phyloP scores from a whole-genome alignment of 2,113 vertebrate species.

The Gallinago jamesoni region DNA sequence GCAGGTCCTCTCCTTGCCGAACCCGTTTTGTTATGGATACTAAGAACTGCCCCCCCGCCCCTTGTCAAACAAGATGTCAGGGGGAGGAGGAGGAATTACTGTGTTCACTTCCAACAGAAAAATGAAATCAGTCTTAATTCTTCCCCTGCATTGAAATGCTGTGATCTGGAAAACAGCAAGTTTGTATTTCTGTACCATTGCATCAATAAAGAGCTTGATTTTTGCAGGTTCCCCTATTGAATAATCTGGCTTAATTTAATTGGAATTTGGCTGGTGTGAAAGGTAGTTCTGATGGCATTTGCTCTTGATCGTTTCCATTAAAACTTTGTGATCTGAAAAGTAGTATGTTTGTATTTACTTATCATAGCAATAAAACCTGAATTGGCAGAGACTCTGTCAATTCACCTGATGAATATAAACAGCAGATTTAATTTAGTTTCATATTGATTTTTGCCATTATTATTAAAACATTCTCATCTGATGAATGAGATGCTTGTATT shows the following conservation, averaged over 20 bases:
- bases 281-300: conserved; percentile 12
- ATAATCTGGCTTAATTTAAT: conserved; percentile 23
- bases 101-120: background rate
- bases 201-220: background rate
- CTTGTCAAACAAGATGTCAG: too few species aligned
- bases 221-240: background rate
- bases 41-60: background rate
- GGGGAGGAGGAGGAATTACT: background rate
- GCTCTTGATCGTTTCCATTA: conserved; percentile 24
- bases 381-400: background rate
- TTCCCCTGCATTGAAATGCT: background rate
- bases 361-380: background rate
- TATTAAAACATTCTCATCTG: conserved; percentile 37
- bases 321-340: conserved; percentile 31
- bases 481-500: conserved; percentile 10
- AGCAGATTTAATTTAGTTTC: conserved; percentile 39
- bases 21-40: background rate
- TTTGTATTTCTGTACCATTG: background rate
- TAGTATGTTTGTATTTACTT: conserved; percentile 41
- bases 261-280: conserved; percentile 7
- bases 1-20: background rate
- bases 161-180: background rate
- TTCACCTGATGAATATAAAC: conserved; percentile 30
- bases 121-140: background rate
- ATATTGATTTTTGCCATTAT: conserved; percentile 47